A percentile compares a stretch with the other conserved stretches of the same genome.
Conservation (phyloP, 2,797 vertebrate species). For the Myoxocephalus aenaeus region DNA sequence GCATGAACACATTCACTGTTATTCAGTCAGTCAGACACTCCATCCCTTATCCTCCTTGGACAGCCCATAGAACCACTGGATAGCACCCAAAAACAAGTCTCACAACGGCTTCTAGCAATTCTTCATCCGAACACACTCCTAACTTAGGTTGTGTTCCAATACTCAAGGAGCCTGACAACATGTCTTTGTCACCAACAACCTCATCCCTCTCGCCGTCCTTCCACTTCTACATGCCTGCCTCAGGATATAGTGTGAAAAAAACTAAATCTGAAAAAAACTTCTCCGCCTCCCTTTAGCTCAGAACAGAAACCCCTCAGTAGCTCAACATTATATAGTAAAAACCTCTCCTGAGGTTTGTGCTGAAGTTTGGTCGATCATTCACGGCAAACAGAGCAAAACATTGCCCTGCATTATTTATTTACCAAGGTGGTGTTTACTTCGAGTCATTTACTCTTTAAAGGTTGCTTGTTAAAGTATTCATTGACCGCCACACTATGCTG, state of each 20-base stretch:
- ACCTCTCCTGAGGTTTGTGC: slow-evolving; percentile 9
- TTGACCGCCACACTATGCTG: slow-evolving; percentile 31
- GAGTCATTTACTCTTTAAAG: slow-evolving; percentile 36
- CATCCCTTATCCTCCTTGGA: slow-evolving; percentile 19
- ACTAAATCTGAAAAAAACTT: neutral
- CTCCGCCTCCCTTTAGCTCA: neutral
- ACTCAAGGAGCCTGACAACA: slow-evolving; percentile 44
- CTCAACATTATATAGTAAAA: neutral
- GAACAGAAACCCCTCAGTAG: neutral
- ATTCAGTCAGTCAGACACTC: neutral
- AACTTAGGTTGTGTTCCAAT: slow-evolving; percentile 33
- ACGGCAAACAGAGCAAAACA: slow-evolving; percentile 15
- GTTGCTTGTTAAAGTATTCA: slow-evolving; percentile 35
- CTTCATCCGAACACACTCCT: slow-evolving; percentile 43
- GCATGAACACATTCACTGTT: neutral
- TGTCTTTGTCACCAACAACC: slow-evolving; percentile 53
- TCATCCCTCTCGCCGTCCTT: slow-evolving; percentile 30
- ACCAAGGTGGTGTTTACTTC: slow-evolving; percentile 35
- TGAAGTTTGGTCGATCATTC: slow-evolving; percentile 17
- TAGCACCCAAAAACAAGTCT: slow-evolving; percentile 34
- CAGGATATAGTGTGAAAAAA: neutral
- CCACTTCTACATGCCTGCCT: slow-evolving; percentile 28
- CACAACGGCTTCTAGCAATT: slow-evolving; percentile 20
- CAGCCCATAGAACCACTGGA: slow-evolving; percentile 44
- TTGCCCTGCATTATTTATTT: slow-evolving; percentile 36